Base-by-base conservation (phyloP, 2,888 invertebrate species). In the Priocnemis perturbator region DNA sequence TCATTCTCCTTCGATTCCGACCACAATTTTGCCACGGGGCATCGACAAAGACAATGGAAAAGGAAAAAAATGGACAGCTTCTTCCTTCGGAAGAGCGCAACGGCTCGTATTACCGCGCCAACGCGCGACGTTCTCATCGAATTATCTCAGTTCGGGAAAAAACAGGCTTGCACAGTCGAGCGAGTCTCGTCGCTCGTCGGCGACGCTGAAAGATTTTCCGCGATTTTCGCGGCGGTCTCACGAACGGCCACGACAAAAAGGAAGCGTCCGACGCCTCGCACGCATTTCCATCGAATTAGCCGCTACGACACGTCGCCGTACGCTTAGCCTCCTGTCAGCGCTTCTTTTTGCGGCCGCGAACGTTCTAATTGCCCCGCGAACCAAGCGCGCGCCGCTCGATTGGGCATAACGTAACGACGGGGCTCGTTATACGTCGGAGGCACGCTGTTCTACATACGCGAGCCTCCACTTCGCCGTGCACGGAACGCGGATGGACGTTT, bases 321-420 rank as follows among this genome's bases (percentile, higher is more conserved):
- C 26, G 17, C 4, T 56, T 23, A 56, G 56, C 30, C 56, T 21
- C 23, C 26, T 21, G 15, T 48, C 2, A 20, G 17, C 30, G 60
- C 59, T 60, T 65, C 63, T 74, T 74, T 72, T 74, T 62, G 65
- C 71, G 60, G 65, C 71, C 64, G 50, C 65, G 64, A 58, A 61
- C 61, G 76, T 72, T 76, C 76, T 75, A 76, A 76, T 76, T 76
- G 72, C 76, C 69, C 57, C 64, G 76, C 76, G 76, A 75, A 72
- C 65, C 75, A 72, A 75, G 60, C 68, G 68, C 53, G 55, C 44
- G 61, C 60, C 14, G 62, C 74, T 76, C 75, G 75, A 69, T 71
- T 64, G 67, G 66, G 58, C 75, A 47, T 64, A 65, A 59, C 55
- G 61, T 11, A 37, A 26, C 3, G 17, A 5, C 50, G 4, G n/a